Conservation (phyloP, 2,888 invertebrate genomes). For the Aethes cnicana region DNA sequence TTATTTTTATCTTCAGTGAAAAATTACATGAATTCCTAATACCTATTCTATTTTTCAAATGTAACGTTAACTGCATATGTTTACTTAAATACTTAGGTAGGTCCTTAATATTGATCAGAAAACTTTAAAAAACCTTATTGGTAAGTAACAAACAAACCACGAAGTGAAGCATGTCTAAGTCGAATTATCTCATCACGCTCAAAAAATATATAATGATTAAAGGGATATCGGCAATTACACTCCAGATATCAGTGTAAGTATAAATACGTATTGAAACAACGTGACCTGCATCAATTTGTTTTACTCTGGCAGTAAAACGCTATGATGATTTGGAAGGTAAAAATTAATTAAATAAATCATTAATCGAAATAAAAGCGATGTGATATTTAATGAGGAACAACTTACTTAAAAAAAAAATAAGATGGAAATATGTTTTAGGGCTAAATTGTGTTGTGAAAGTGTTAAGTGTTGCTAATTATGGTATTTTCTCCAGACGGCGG, state of each 20-base stretch:
- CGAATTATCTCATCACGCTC: slow-evolving; percentile 19
- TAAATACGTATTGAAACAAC: slow-evolving; percentile 46
- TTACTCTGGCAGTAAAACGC: slow-evolving; percentile 41
- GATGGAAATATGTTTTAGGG: no score
- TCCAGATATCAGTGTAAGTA: slow-evolving; percentile 51
- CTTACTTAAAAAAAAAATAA: no score
- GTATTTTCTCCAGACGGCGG: slow-evolving; percentile 46
- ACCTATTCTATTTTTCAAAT: no score
- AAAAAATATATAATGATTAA: slow-evolving; percentile 25
- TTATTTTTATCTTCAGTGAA: no score
- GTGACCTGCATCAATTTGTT: slow-evolving; percentile 23
- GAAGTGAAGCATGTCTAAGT: slow-evolving; percentile 7
- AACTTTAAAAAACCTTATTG: no score
- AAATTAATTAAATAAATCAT: slow-evolving; percentile 7
- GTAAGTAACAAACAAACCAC: no score
- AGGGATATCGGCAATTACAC: slow-evolving; percentile 50
- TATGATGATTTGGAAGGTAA: slow-evolving; percentile 69
- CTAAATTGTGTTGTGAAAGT: no score
- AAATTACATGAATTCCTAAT: no score
- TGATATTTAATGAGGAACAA: not conserved
- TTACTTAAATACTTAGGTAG: no score
- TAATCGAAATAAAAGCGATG: not conserved
- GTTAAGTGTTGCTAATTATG: not conserved
- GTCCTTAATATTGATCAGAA: no score
- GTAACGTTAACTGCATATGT: no score